Evolutionary conservation across 2,797 vertebrate genomes (phyloP).

Genomic region (Fratercula arctica): DNA sequence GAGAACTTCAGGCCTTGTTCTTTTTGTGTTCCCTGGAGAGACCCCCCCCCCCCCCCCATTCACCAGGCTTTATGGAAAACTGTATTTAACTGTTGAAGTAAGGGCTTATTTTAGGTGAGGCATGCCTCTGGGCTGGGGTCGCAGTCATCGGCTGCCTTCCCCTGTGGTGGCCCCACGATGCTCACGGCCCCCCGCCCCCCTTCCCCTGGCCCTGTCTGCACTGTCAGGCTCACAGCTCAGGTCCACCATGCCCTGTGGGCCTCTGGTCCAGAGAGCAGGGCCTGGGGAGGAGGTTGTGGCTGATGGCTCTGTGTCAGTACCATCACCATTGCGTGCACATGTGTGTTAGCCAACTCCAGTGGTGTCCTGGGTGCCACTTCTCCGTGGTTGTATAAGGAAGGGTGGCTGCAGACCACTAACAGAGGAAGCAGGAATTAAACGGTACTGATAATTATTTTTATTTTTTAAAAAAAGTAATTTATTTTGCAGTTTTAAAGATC

Average conservation of each 20-base stretch:
- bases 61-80: background rate
- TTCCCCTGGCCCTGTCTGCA: background rate
- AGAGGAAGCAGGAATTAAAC: background rate
- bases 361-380: background rate
- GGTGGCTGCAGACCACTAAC: background rate
- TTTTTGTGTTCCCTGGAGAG: background rate
- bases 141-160: background rate
- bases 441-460: background rate
- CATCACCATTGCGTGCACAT: rapidly evolving
- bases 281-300: too few relatives aligned
- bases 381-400: background rate
- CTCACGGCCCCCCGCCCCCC: rapidly evolving
- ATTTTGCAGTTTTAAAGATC: background rate
- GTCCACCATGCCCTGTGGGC: rapidly evolving
- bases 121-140: too few relatives aligned
- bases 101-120: background rate
- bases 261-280: background rate
- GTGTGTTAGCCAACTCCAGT: background rate
- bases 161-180: background rate
- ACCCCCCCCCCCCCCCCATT: background rate
- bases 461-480: background rate
- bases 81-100: background rate
- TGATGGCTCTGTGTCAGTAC: background rate
- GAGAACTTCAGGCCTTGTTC: background rate
- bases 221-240: background rate